Base-by-base conservation (phyloP, 2,888 invertebrate genomes). In the Papilio elwesi region DNA sequence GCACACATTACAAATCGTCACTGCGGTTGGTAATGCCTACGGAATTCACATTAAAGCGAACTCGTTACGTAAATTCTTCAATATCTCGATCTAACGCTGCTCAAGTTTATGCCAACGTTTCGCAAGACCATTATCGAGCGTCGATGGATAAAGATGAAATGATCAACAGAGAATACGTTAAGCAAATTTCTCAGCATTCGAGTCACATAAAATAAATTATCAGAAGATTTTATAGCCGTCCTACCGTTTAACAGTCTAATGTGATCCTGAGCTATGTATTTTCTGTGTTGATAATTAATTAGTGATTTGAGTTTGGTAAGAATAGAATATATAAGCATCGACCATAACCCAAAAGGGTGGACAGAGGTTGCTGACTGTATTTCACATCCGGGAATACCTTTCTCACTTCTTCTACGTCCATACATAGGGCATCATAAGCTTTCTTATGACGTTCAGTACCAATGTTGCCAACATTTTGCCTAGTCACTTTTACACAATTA, bases 11-110 rank as follows among this genome's bases (percentile, higher is more conserved):
- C 63, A 53, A 53, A 62, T 69, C 43, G 43, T 13, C 62, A 15
- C 51, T 59, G 66, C 66, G 51, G 66, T 71, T 59, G 51, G 43
- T 62, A 38, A 67, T 36, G 48, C 57, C 52, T 59, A 57, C 8
- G 71, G 71, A 71, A 71, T 71, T 71, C 66, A 26, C 66, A 67
- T 71, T 67, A 71, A 43, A 52, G n/a, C 52, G 49, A 67, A 43
- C 57, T 43, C 26, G 70, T 59, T 66, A 66, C 51, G 49, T 51
- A 52, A 66, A 51, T 65, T 52, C 36, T 66, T 38, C 52, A 53
- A 66, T 66, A 66, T 53, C 52, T 15, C 51, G 53, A 66, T 66
- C 66, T 43, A 53, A 66, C 15, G 52, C 52, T 66, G 63, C 26
- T 63, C 43, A 52, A 70, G 53, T 70, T 70, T 47, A 64, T 70